phyloP scores from a whole-genome alignment of 2,113 vertebrate genomes.

The Phylloscopus trochilus region DNA sequence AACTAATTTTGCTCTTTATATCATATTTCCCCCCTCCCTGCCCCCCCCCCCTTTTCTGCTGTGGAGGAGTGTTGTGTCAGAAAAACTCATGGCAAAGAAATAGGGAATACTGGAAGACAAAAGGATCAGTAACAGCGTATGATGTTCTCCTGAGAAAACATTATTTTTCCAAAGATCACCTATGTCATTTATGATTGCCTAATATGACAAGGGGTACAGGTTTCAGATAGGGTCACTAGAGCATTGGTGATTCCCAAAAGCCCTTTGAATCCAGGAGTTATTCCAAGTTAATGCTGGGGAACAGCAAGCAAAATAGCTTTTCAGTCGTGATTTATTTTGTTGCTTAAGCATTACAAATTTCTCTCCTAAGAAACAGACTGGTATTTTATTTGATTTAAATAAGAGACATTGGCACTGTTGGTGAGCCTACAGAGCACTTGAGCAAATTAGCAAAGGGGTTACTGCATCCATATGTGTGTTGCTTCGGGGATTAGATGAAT shows the following conservation, averaged over 20 bases:
- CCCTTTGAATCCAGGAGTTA: neutral
- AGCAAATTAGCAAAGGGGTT: neutral
- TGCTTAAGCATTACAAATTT: neutral
- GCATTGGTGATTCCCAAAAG: neutral
- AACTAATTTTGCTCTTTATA: neutral
- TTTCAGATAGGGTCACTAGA: neutral
- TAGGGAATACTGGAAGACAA: neutral
- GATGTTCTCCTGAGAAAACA: neutral
- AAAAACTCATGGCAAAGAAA: neutral
- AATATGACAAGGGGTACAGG: neutral
- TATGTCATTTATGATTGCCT: neutral
- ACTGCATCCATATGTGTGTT: neutral
- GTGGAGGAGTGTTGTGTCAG: neutral
- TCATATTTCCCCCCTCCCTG: neutral
- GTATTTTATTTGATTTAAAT: conserved; percentile 2
- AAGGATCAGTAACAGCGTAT: neutral
- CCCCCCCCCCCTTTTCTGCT: neutral
- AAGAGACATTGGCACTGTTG: neutral
- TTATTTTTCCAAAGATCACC: neutral
- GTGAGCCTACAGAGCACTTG: neutral
- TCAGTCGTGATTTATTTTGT: neutral
- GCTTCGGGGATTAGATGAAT: neutral
- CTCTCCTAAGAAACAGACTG: neutral
- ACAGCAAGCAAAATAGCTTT: neutral
- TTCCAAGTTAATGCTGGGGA: neutral